These are phyloP conservation scores for Argentina silus DNA, from an alignment of 2,797 vertebrate species.

Conservation along the genomic window DNA sequence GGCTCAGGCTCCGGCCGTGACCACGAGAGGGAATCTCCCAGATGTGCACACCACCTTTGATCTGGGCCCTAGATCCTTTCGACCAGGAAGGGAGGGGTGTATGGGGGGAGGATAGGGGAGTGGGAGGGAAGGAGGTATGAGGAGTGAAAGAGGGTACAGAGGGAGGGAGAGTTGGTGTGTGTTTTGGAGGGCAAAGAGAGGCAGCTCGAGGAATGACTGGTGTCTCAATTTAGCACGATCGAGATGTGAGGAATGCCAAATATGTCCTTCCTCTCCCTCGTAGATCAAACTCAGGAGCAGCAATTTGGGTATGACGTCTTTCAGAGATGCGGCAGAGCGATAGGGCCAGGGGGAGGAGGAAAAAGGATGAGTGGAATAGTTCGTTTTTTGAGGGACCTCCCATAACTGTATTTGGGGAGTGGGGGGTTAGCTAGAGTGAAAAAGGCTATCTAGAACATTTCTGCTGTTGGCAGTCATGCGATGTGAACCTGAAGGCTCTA, in stretches of 20 bases:
- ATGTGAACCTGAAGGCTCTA: not conserved
- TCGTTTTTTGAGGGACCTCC: not conserved
- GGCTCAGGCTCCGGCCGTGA: slow-evolving; percentile 27
- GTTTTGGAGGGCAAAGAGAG: not conserved
- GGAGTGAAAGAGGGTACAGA: not conserved
- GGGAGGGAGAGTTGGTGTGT: not conserved
- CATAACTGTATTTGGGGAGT: too few relatives aligned
- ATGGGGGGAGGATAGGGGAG: not conserved
- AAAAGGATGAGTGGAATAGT: too few relatives aligned
- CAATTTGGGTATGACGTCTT: not conserved
- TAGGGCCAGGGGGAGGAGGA: not conserved
- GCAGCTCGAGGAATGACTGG: slow-evolving; percentile 19
- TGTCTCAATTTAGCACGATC: slow-evolving; percentile 25
- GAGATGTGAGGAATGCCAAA: slow-evolving; percentile 37
- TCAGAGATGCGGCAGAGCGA: not conserved
- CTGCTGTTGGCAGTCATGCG: not conserved
- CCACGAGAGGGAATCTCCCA: not conserved
- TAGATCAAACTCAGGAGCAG: too few relatives aligned
- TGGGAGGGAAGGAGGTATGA: not conserved
- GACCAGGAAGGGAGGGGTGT: not conserved
- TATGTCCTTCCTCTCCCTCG: slow-evolving; percentile 7
- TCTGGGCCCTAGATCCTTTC: slow-evolving; percentile 13
- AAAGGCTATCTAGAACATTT: too few relatives aligned
- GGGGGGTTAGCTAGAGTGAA: too few relatives aligned
- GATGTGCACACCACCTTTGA: slow-evolving; percentile 30